Evolutionary conservation across 2,113 vertebrate species (phyloP).

Genomic region (Entosphenus tridentatus): DNA sequence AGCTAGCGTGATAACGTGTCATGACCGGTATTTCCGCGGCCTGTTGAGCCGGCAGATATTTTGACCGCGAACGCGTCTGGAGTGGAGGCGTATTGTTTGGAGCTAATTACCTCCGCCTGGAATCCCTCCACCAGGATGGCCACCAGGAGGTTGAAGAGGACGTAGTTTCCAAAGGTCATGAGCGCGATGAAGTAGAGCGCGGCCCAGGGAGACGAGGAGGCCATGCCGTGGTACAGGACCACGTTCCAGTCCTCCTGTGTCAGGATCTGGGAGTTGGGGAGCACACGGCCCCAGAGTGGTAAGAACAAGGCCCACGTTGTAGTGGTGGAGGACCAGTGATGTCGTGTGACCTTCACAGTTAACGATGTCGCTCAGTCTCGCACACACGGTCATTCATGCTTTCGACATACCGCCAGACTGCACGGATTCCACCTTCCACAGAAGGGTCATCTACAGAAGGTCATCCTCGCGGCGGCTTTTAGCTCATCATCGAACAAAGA

Average conservation of each 20-base stretch:
- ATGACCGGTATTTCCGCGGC: no score
- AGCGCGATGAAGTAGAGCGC: slow-evolving; percentile 87
- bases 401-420: no score
- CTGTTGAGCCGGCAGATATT: neutral
- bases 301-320: no score
- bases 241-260: slow-evolving; percentile 94
- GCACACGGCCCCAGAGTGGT: no score
- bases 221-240: slow-evolving; percentile 76
- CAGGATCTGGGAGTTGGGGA: slow-evolving; percentile 34
- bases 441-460: no score
- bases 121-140: slow-evolving; percentile 90
- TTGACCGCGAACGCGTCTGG: neutral
- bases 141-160: slow-evolving; percentile 83
- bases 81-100: neutral
- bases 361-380: no score
- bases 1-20: neutral
- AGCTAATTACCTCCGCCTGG: slow-evolving; percentile 52
- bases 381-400: no score
- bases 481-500: no score
- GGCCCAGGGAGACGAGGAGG: slow-evolving; percentile 68
- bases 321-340: no score
- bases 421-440: no score
- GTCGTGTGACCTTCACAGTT: no score
- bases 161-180: slow-evolving; percentile 91
- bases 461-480: no score